A percentile compares a stretch with the other conserved stretches of the same genome.
Evolutionary conservation across 2,797 vertebrate species (phyloP).

Genomic region (Pterois miles): DNA sequence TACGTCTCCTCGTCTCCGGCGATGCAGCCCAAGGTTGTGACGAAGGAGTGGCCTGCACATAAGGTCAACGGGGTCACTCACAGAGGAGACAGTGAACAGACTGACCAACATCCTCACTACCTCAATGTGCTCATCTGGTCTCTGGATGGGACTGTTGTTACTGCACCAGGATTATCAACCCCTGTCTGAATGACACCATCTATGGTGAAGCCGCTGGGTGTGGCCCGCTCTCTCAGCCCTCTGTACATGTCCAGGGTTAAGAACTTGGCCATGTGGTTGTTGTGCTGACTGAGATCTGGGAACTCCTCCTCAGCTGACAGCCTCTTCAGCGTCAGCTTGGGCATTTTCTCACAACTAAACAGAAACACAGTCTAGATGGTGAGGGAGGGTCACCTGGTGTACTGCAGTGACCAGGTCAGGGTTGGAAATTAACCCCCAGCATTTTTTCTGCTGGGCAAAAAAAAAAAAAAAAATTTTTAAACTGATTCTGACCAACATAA

Average conservation of each 20-base stretch:
- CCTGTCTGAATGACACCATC: conserved; percentile 85
- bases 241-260: conserved; percentile 78
- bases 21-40: conserved; percentile 95
- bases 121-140: conserved; percentile 3
- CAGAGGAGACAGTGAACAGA: neutral
- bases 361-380: conserved; percentile 77
- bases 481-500: no score
- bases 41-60: conserved; percentile 91
- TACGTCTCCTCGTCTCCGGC: conserved; percentile 96
- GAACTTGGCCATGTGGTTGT: conserved; percentile 84
- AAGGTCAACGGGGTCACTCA: conserved; percentile 19
- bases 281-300: conserved; percentile 83
- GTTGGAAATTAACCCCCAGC: no score
- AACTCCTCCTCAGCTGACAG: conserved; percentile 82
- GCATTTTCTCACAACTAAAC: conserved; percentile 80
- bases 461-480: no score
- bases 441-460: no score
- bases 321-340: conserved; percentile 80
- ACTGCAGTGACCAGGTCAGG: neutral
- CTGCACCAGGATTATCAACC: conserved; percentile 89
- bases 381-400: conserved; percentile 63
- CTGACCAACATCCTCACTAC: conserved; percentile 17
- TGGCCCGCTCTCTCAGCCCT: conserved; percentile 74
- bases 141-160: conserved; percentile 24
- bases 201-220: conserved; percentile 82